Evolutionary conservation across 2,797 vertebrate genomes (phyloP).

Genomic region (Halcyon chelicuti): DNA sequence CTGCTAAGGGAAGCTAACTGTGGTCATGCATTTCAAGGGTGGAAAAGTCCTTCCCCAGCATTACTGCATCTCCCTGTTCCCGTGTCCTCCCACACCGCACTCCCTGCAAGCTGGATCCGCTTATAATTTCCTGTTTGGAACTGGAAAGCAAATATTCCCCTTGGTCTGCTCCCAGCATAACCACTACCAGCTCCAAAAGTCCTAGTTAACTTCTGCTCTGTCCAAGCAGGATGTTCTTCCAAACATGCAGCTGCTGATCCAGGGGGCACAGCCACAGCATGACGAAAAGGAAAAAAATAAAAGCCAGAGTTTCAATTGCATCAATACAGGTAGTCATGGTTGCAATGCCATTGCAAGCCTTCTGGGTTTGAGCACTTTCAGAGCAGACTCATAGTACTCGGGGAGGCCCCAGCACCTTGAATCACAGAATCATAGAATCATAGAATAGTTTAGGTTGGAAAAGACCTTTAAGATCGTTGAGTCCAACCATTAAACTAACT

Average conservation of each 20-base stretch:
- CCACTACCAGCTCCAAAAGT: not conserved
- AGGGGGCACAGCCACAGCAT: not conserved
- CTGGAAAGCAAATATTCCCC: not conserved
- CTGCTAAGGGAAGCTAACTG: not conserved
- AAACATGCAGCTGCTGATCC: not conserved
- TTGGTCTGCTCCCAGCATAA: constrained; percentile 17
- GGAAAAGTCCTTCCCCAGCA: not conserved
- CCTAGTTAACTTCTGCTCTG: not conserved
- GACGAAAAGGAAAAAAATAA: not conserved
- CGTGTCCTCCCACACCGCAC: not conserved
- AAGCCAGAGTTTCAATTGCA: not conserved
- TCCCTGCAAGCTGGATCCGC: not conserved
- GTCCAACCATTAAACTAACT: not conserved
- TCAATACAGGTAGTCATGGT: rapidly evolving
- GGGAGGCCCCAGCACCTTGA: not conserved
- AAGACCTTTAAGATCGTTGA: not conserved
- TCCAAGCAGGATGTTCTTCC: not conserved
- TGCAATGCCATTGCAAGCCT: not conserved
- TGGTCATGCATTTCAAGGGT: not conserved
- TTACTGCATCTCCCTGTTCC: not conserved
- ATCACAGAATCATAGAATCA: too few species aligned
- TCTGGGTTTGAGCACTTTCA: not conserved
- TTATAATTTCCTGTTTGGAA: not conserved
- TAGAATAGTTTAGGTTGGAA: not conserved
- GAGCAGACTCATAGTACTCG: not conserved